These are phyloP conservation scores for Minunthozetes semirufus DNA, from an alignment of 2,888 invertebrate species.

Conservation along the genomic window DNA sequence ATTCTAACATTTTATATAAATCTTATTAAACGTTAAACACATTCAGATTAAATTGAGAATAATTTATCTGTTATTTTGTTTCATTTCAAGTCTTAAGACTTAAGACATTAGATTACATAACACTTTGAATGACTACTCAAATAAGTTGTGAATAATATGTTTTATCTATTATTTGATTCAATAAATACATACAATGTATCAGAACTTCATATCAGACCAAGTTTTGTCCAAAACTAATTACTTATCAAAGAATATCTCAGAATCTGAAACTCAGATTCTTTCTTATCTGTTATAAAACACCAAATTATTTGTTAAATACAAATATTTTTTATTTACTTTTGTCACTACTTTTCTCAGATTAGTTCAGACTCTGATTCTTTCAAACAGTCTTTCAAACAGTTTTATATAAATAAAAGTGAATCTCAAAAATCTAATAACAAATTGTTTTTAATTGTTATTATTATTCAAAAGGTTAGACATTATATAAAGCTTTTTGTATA, in stretches of 20 bases:
- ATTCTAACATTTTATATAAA: background rate
- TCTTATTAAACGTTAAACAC: background rate
- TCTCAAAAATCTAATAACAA: no score
- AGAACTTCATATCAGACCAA: no score
- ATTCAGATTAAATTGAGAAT: background rate
- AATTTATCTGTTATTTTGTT: background rate
- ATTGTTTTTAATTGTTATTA: no score
- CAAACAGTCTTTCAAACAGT: no score
- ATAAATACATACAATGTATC: no score
- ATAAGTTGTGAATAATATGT: background rate
- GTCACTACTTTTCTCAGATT: no score
- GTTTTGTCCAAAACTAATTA: background rate
- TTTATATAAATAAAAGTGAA: no score
- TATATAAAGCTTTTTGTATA: no score
- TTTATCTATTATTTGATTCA: no score
- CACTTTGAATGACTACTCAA: background rate
- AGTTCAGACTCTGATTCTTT: no score
- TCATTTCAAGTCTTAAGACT: background rate
- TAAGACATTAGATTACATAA: background rate
- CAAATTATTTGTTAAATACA: background rate
- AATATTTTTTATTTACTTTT: background rate
- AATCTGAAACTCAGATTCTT: no score
- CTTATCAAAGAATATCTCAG: background rate
- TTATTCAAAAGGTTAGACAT: no score
- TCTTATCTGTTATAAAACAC: background rate